Percentiles rank a stretch among this genome's conserved stretches.
These are phyloP conservation scores for Thripadectes ignobilis DNA, from an alignment of 2,797 vertebrate species.

Conservation along the genomic window DNA sequence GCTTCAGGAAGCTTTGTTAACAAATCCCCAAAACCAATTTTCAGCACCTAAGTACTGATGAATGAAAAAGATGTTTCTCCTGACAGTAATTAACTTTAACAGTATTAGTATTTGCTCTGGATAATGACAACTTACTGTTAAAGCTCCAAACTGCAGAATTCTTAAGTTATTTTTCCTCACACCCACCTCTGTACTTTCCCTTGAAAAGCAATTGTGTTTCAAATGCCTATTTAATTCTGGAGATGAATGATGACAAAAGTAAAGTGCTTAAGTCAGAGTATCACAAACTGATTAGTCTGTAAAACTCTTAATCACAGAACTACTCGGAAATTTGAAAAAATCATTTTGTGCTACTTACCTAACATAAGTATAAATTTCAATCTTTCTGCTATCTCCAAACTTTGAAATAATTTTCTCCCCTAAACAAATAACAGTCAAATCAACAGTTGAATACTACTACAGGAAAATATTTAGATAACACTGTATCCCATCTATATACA, in stretches of 20 bases:
- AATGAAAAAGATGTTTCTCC: not conserved
- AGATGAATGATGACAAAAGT: not conserved
- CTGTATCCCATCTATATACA: not conserved
- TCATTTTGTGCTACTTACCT: conserved; percentile 80
- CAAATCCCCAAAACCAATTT: not conserved
- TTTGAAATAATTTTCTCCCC: conserved; percentile 93
- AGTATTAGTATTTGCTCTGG: not conserved
- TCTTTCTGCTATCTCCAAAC: conserved; percentile 90
- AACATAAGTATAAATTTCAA: conserved; percentile 92
- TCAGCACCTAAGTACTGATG: not conserved
- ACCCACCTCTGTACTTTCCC: not conserved
- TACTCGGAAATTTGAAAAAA: not conserved
- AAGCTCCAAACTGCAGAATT: not conserved
- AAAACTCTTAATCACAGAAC: not conserved
- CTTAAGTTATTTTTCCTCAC: not conserved
- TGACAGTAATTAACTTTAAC: not conserved
- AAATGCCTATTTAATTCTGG: not conserved
- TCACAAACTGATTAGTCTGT: not conserved
- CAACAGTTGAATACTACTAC: not conserved
- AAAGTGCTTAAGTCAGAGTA: not conserved
- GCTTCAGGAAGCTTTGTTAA: not conserved
- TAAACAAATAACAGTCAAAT: conserved; percentile 56
- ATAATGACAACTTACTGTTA: not conserved
- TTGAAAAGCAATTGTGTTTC: not conserved
- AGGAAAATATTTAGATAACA: not conserved